Percentiles rank a stretch among this genome's conserved stretches.
Evolutionary conservation across 2,113 vertebrate genomes (phyloP).

Genomic region (Chloropsis hardwickii): DNA sequence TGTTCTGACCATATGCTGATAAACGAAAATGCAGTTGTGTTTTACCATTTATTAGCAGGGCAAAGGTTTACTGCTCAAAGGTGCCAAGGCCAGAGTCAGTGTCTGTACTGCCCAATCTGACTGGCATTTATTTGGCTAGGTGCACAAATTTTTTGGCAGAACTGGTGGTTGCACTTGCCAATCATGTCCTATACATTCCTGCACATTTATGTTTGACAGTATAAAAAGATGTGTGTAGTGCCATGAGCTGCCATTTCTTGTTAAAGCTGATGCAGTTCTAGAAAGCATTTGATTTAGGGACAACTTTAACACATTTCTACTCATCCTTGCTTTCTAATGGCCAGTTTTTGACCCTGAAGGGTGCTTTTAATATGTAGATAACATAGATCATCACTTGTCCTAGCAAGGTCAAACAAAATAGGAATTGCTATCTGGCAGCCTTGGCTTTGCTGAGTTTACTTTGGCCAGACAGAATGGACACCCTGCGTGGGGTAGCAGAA

Average conservation of each 20-base stretch:
- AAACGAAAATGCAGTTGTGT: neutral
- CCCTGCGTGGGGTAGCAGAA: neutral
- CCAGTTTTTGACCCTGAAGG: neutral
- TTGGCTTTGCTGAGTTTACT: neutral
- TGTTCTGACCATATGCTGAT: neutral
- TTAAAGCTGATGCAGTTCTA: conserved; percentile 26
- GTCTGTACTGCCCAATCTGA: neutral
- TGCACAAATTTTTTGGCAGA: conserved; percentile 8
- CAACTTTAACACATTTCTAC: conserved; percentile 2
- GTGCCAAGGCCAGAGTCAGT: neutral
- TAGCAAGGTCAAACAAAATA: neutral
- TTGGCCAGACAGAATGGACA: neutral
- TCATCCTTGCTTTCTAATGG: conserved; percentile 11
- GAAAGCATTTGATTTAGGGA: conserved; percentile 13
- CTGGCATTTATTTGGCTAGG: conserved; percentile 21
- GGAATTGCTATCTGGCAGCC: neutral
- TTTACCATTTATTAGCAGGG: neutral
- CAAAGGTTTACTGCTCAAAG: neutral
- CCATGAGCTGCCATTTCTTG: conserved; percentile 8
- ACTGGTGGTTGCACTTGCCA: neutral
- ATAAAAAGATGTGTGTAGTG: neutral
- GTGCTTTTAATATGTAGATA: neutral
- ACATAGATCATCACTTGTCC: neutral
- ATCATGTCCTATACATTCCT: neutral
- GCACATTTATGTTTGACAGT: neutral